Conservation (phyloP, 2,113 vertebrate species). For the Cyanoramphus novaezelandiae region DNA sequence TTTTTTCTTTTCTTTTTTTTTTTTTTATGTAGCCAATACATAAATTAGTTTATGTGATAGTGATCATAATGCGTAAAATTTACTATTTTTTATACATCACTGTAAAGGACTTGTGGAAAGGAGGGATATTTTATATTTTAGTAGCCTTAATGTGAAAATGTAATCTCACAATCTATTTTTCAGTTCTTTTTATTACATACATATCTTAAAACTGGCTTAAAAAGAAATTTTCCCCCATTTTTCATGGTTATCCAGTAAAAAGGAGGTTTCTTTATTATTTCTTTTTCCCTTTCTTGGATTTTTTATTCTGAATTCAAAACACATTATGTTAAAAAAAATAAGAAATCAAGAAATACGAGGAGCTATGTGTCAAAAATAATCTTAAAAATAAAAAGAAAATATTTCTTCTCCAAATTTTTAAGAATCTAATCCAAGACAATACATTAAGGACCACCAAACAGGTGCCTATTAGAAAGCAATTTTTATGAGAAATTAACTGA, state of each 20-base stretch:
- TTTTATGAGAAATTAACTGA: not conserved
- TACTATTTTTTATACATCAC: not conserved
- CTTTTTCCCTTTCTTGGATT: not conserved
- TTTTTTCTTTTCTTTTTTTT: not conserved
- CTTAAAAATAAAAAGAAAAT: not conserved
- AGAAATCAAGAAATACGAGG: not conserved
- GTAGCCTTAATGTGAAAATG: not conserved
- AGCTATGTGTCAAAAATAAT: not conserved
- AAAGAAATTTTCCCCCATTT: not conserved
- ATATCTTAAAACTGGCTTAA: not conserved
- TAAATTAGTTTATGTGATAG: not conserved
- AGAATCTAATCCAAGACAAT: not conserved
- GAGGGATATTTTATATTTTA: not conserved
- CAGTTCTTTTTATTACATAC: not conserved
- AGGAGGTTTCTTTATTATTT: not conserved
- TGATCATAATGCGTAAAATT: not conserved
- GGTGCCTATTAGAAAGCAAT: not conserved
- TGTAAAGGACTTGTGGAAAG: not conserved
- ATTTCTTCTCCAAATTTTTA: not conserved
- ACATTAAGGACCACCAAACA: not conserved
- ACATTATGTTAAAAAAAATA: not conserved
- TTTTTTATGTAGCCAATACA: not conserved
- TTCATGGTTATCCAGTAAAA: not conserved
- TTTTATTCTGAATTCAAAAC: not conserved
- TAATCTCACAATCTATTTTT: not conserved